phyloP scores from a whole-genome alignment of 1,140 invertebrate species.

The Drosophila burlai region DNA sequence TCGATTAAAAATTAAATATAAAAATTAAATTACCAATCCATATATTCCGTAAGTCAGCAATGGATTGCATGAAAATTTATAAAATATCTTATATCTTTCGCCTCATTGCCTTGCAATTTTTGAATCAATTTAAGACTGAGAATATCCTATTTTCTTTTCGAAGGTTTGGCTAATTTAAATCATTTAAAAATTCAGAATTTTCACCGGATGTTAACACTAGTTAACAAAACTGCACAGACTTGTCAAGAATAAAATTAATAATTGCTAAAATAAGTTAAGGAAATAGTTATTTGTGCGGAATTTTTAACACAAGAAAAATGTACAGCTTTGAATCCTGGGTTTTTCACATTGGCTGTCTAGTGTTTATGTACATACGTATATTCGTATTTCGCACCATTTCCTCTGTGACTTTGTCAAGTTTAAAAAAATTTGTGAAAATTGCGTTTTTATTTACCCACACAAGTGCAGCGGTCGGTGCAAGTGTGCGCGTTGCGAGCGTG shows the following conservation, averaged over 20 bases:
- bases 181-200: conserved; percentile 13
- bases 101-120: not conserved
- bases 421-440: conserved; percentile 47
- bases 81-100: not conserved
- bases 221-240: not conserved
- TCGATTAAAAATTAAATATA: conserved; percentile 18
- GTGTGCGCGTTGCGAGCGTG: conserved; percentile 1
- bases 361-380: conserved; percentile 2
- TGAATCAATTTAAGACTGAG: conserved; percentile 6
- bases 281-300: not conserved
- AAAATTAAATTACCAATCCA: not conserved
- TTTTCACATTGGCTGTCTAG: not conserved
- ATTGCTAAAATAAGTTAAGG: too few relatives aligned
- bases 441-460: conserved; percentile 42
- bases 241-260: too few relatives aligned
- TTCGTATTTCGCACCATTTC: conserved; percentile 17
- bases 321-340: not conserved
- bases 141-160: conserved; percentile 15
- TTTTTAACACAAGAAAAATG: not conserved
- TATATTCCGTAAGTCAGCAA: conserved; percentile 8
- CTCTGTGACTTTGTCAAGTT: conserved; percentile 42
- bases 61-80: not conserved
- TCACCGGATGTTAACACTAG: conserved; percentile 17
- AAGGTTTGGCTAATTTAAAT: conserved; percentile 33
- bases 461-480: conserved; percentile 8